A percentile compares a stretch with the other conserved stretches of the same genome.
These are phyloP conservation scores for Potorous gilbertii DNA, from an alignment of 2,797 vertebrate genomes.

Conservation along the genomic window DNA sequence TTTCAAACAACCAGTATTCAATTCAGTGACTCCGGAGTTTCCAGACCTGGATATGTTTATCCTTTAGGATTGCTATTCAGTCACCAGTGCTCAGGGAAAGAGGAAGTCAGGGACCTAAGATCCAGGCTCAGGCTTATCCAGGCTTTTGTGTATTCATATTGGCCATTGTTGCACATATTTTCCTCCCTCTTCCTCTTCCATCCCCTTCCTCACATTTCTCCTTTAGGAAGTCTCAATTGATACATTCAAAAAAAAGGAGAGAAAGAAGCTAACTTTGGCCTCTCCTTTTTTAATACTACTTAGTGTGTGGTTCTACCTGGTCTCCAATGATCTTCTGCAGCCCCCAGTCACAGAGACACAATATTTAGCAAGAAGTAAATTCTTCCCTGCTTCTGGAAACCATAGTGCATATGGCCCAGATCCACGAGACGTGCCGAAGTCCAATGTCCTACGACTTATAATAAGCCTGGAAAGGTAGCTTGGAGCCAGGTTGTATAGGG, in stretches of 20 bases:
- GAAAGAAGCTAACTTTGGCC: neutral
- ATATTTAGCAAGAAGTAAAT: neutral
- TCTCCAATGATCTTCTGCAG: neutral
- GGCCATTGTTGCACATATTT: neutral
- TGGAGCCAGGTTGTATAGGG: neutral
- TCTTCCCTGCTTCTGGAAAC: neutral
- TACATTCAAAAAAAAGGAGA: neutral
- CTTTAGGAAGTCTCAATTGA: neutral
- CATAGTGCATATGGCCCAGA: neutral
- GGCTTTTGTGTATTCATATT: neutral
- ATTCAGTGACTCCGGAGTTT: neutral
- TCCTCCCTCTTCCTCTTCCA: neutral
- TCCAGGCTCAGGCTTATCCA: neutral
- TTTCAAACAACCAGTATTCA: neutral
- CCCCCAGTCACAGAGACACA: neutral
- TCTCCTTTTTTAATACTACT: neutral
- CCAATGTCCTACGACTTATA: neutral
- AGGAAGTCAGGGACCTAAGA: neutral
- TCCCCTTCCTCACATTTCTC: neutral
- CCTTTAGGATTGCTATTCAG: neutral
- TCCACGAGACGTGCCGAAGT: neutral
- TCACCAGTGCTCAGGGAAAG: neutral
- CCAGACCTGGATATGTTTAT: neutral
- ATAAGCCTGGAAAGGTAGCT: neutral
- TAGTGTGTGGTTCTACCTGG: too few species aligned